Evolutionary conservation across 2,888 invertebrate species (phyloP).

Genomic region (Dynastes hyllus): DNA sequence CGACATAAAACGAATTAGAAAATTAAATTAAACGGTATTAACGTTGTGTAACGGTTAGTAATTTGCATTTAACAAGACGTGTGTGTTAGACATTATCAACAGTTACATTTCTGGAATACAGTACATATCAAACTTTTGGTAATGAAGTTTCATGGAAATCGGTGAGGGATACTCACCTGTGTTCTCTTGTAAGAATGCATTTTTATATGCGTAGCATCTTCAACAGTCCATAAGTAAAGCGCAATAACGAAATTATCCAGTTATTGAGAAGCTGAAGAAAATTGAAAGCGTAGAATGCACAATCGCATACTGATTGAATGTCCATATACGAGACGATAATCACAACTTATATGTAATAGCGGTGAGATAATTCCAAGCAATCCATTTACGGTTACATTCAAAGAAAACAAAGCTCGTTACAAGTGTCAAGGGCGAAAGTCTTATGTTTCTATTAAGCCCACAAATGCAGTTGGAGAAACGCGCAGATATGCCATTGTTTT

Average conservation of each 20-base stretch:
- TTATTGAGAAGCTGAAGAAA: background rate
- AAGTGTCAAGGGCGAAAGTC: conserved; percentile 12
- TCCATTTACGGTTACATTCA: background rate
- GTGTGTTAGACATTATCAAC: too few species aligned
- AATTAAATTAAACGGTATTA: background rate
- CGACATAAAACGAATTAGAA: conserved; percentile 26
- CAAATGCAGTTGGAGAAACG: background rate
- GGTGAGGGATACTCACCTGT: too few species aligned
- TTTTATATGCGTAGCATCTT: too few species aligned
- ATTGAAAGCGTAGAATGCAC: background rate
- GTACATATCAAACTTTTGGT: too few species aligned
- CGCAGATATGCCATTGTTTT: conserved; percentile 5
- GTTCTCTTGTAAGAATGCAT: too few species aligned
- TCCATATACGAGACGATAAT: background rate
- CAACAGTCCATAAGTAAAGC: too few species aligned
- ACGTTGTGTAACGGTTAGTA: conserved; percentile 9
- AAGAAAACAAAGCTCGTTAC: conserved; percentile 4
- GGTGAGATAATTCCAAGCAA: background rate
- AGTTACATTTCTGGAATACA: too few species aligned
- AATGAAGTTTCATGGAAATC: too few species aligned
- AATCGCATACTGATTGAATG: background rate
- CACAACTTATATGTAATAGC: conserved; percentile 5
- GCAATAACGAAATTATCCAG: too few species aligned
- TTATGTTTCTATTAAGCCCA: conserved; percentile 1
- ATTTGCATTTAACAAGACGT: conserved; percentile 15